Evolutionary conservation across 2,888 invertebrate genomes (phyloP), one percentile per base, ranked within the genome.

Genomic region (Abrostola tripartita): DNA sequence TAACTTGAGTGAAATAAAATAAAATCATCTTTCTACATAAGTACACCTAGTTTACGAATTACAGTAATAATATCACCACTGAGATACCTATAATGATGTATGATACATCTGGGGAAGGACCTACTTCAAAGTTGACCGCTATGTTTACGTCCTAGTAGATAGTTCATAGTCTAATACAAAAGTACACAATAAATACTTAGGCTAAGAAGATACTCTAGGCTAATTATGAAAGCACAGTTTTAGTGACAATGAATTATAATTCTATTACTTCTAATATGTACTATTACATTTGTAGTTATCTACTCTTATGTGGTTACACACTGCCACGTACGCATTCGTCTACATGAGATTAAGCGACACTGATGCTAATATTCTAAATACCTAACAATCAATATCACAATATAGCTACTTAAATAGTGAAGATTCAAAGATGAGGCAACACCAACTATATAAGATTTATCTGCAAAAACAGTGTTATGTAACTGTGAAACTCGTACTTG

Each of bases 331-430:
- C 61, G 62, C 56, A 38, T 64, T 62, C 54, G 49, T 74, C 65
- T 75, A 68, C 59, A 74, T 74, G 65, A 81, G 62, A 83, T 74
- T 47, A 85, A 85, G 83, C 82, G 74, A 86, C 81, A 85, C 81
- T 78, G 78, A 88, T 83, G 74, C 80, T 84, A 85, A 78, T 71
- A 63, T 69, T 62, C 84, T 87, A 86, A 81, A 77, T 77, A 82
- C 86, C 88, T 91, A 91, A 86, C 86, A 89, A 85, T 89, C 86
- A 90, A 90, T 92, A 93, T 92, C 92, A 92, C 92, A 92, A 90
- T 91, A 89, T 89, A 86, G 85, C 89, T 90, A 92, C 88, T 83
- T 85, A 84, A 84, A 81, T 86, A 85, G 86, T 72, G 78, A 79
- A 86, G 81, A 89, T 84, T 78, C 74, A 81, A 85, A 85, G 83